Percentiles rank a stretch among this genome's conserved stretches.
Conservation (phyloP, 2,113 vertebrate species). For the Gadus macrocephalus region DNA sequence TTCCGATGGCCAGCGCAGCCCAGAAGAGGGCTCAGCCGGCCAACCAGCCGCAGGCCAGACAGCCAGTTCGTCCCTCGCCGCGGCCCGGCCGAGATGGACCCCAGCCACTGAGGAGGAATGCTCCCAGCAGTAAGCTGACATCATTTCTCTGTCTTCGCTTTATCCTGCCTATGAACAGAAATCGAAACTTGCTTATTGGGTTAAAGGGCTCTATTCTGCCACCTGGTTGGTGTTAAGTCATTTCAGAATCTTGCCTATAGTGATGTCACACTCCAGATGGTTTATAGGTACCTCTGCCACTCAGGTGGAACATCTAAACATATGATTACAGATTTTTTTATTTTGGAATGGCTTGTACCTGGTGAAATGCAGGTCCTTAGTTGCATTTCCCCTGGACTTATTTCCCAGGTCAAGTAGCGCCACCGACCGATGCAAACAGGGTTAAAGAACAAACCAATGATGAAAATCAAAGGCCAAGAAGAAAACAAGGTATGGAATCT, state of each 20-base stretch:
- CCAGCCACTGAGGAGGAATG: conserved; percentile 55
- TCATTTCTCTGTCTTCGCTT: background rate
- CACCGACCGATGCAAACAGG: conserved; percentile 21
- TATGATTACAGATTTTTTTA: no score
- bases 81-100: conserved; percentile 50
- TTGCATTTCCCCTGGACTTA: background rate
- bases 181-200: background rate
- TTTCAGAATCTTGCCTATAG: no score
- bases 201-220: no score
- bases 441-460: conserved; percentile 32
- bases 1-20: conserved; percentile 71
- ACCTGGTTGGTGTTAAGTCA: no score
- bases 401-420: conserved; percentile 23
- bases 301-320: background rate
- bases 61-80: conserved; percentile 33
- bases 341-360: background rate
- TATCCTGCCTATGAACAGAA: background rate
- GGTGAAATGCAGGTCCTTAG: background rate
- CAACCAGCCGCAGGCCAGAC: conserved; percentile 57
- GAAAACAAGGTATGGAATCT: conserved; percentile 77
- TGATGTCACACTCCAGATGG: no score
- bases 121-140: conserved; percentile 41
- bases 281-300: background rate
- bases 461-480: conserved; percentile 77
- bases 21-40: conserved; percentile 63